Evolutionary conservation across 2,888 invertebrate genomes (phyloP), one percentile per base, ranked within the genome.

Genomic region (Uropetala carovei): DNA sequence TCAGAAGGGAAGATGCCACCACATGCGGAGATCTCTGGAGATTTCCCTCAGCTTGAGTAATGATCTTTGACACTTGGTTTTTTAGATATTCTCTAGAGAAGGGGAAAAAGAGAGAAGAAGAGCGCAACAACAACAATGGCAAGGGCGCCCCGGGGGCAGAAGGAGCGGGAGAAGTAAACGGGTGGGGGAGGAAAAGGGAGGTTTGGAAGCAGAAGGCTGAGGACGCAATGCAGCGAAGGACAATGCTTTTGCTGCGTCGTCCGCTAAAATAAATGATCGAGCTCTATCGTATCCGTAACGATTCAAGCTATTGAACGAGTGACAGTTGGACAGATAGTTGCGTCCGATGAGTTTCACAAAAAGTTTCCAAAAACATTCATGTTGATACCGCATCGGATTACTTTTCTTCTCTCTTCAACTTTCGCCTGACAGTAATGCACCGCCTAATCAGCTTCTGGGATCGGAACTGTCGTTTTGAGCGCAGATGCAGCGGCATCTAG

Each of bases 61-160:
- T 89, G 89, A 89, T 89, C 89, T 89, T 89, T 89, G 89, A 89
- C 89, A 89, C 89, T 64, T 56, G 18, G 30, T 30, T 22, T 89
- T 89, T 89, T 89, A 64, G 64, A 43, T 27, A 59, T 27, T 14
- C 18, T 18, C 11, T n/a, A 9, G 64, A 10, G 27, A 43, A 56
- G 57, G 86, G 27, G 58, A 60, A 16, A 0, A 22, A 27, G 43
- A 9, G 64, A 10, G 27, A 43, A 56, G 57, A 59, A 18, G 58
- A 59, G 7, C 0, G 75, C 22, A 27, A 10, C 75, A 64, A 68
- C 75, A 27, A 11, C 27, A 75, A 27, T 22, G 75, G 27, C 13
- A 27, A 75, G 86, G 22, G 27, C 58, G 56, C 16, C 59, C 22
- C 27, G 60, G 60, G 57, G 27, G 27, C 22, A 82, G 9, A 82